These are phyloP conservation scores for Diadromus collaris DNA, from an alignment of 2,888 invertebrate genomes.

Conservation along the genomic window DNA sequence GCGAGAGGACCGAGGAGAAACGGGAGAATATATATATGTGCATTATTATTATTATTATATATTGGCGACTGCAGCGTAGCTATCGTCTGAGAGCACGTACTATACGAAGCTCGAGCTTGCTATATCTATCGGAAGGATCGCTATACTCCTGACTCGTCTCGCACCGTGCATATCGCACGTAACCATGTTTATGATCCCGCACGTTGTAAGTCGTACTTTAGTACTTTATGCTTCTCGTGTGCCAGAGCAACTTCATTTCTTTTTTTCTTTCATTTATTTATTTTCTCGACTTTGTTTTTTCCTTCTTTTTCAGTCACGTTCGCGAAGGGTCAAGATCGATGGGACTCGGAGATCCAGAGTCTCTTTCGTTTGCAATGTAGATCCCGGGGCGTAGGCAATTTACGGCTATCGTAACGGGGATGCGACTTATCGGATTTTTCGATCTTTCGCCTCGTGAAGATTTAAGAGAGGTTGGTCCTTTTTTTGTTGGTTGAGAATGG, in stretches of 20 bases:
- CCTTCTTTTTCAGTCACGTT: neutral
- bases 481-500: neutral
- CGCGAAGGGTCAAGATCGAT: conserved; percentile 6
- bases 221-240: neutral
- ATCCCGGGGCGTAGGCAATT: neutral
- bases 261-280: neutral
- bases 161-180: conserved; percentile 22
- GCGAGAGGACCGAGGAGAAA: conserved; percentile 9
- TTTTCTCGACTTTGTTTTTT: neutral
- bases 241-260: neutral
- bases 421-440: conserved; percentile 1
- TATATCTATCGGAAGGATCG: conserved; percentile 3
- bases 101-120: conserved; percentile 5
- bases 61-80: neutral
- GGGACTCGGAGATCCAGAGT: neutral
- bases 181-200: conserved; percentile 43
- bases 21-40: conserved; percentile 1
- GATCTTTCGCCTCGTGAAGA: neutral
- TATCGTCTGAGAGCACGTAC: neutral
- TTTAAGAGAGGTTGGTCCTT: neutral
- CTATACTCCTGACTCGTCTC: conserved; percentile 25
- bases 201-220: neutral
- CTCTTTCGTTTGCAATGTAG: conserved; percentile 12
- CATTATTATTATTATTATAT: too few relatives aligned
- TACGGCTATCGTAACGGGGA: conserved; percentile 1